Conservation (phyloP, 2,797 vertebrate species). For the Pangasius krempfi region DNA sequence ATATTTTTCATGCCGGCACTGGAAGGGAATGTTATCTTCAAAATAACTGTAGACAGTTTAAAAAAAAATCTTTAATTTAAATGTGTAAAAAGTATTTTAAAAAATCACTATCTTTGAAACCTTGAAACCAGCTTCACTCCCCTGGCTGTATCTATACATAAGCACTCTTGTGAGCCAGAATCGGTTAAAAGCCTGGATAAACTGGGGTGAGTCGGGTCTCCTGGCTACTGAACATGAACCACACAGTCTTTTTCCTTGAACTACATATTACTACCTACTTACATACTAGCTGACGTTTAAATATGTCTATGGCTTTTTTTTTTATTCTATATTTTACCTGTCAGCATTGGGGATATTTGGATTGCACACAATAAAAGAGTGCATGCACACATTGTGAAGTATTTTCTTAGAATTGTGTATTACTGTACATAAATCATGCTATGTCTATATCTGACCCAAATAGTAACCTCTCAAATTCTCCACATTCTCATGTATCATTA, state of each 20-base stretch:
- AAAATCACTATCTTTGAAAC: background rate
- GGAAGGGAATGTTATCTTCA: slow-evolving; percentile 17
- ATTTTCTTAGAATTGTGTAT: background rate
- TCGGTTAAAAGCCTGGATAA: background rate
- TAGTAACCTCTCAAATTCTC: background rate
- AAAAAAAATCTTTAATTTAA: slow-evolving; percentile 21
- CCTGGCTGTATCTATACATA: background rate
- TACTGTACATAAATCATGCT: background rate
- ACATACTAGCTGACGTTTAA: background rate
- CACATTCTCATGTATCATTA: background rate
- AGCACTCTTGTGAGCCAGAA: background rate
- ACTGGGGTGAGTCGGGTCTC: background rate
- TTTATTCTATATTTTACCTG: background rate
- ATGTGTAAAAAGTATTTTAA: slow-evolving; percentile 2
- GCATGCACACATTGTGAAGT: no score
- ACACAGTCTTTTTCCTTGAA: background rate
- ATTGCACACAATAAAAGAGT: background rate
- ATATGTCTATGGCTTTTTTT: background rate
- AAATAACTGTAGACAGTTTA: slow-evolving; percentile 14
- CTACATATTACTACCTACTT: background rate
- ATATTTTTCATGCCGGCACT: slow-evolving; percentile 24
- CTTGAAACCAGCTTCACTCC: background rate
- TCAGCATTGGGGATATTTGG: background rate
- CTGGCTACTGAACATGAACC: background rate
- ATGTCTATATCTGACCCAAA: background rate